Evolutionary conservation across 2,888 invertebrate species (phyloP), one percentile per base, ranked within the genome.

Genomic region (Anoplius nigerrimus): DNA sequence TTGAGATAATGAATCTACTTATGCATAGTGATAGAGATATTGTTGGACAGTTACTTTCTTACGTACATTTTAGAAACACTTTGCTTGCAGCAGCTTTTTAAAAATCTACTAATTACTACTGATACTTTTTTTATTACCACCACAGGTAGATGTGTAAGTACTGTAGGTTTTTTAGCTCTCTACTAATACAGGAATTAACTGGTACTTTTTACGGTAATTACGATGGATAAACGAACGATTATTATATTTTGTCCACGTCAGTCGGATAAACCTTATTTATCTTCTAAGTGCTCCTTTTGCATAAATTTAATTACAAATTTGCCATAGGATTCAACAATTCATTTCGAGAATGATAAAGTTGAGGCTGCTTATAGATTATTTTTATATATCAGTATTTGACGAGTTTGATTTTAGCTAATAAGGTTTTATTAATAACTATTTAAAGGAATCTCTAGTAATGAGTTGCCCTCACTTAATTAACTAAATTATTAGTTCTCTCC

Each of bases 341-440:
- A 76, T 79, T 81, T 76, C 82, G 80, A 81, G 76, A 78, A 82
- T 82, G 79, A 80, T 84, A 78, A 72, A 82, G 84, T 81, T 80
- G 87, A 87, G 86, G 87, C 86, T 87, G 87, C 82, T 81, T 82
- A 82, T 85, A 84, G 82, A 80, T 82, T 82, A 79, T 82, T 78
- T 79, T 80, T 81, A 81, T 83, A 84, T 84, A 86, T 87, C 88
- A 88, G 88, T 88, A 88, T 88, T 88, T 86, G 84, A 86, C 79
- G 82, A 82, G 83, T 83, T 84, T 84, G 83, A 83, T 83, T 84
- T 84, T 87, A 87, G 85, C 65, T 72, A 59, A 69, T 85, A 85
- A 85, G 81, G 75, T 76, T 74, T 76, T 81, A 83, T 81, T 70
- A 72, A 83, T 74, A 34, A 79, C 80, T 87, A 86, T 86, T 87